Evolutionary conservation across 2,113 vertebrate genomes (phyloP).

Genomic region (Labeo catla): DNA sequence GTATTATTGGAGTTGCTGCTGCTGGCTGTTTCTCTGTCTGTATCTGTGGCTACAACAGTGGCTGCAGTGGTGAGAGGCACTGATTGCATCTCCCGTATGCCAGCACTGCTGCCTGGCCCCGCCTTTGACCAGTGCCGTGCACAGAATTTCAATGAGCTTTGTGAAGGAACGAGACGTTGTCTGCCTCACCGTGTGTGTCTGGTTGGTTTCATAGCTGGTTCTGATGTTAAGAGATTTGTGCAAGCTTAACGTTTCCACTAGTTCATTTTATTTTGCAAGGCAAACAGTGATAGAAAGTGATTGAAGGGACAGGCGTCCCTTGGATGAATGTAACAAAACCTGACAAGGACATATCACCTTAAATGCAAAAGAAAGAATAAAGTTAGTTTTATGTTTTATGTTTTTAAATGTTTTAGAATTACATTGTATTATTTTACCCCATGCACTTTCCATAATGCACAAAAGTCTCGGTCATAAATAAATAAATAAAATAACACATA

Average conservation of each 20-base stretch:
- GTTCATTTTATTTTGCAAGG: neutral
- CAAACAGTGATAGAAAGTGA: neutral
- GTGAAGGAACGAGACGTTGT: slow-evolving; percentile 31
- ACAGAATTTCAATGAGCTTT: slow-evolving; percentile 75
- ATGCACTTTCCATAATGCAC: too few relatives aligned
- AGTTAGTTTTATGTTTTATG: too few relatives aligned
- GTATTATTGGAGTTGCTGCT: neutral
- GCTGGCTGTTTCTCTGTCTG: slow-evolving; percentile 25
- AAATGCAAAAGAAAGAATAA: too few relatives aligned
- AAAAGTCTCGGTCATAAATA: too few relatives aligned
- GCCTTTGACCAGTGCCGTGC: slow-evolving; percentile 70
- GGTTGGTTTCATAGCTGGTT: slow-evolving; percentile 32
- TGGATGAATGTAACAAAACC: neutral
- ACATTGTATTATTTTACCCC: too few relatives aligned
- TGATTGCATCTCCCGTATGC: slow-evolving; percentile 29
- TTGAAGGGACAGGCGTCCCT: neutral
- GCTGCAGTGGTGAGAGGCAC: slow-evolving; percentile 19
- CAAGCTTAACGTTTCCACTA: neutral
- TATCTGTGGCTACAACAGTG: slow-evolving; percentile 8
- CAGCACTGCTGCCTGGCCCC: slow-evolving; percentile 47
- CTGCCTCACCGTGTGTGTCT: slow-evolving; percentile 6
- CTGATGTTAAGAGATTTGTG: slow-evolving; percentile 9
- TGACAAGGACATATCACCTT: neutral
- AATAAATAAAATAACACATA: too few relatives aligned
- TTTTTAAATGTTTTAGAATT: too few relatives aligned